Evolutionary conservation across 23 tunicate genomes (phyloP), one percentile per base, ranked within the genome.

Genomic region (Styela clava): DNA sequence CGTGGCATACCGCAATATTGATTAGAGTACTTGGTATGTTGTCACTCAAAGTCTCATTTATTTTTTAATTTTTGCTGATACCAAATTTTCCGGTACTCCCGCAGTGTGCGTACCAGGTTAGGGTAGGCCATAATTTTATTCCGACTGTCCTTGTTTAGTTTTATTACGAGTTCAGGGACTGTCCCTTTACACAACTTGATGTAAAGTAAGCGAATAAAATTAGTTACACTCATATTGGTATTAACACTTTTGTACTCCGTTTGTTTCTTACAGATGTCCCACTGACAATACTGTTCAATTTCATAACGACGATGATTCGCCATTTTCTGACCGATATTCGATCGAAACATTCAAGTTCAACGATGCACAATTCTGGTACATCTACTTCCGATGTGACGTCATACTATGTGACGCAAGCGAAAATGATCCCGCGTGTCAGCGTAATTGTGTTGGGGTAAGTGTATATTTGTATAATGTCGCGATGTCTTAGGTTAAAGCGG

Each of bases 321-420:
- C 61, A 21, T 61, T 61, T 28, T 34, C 52, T 29, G 83, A 67
- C 16, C 52, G 87, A 27, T 87, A 73, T 56, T 69, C 86, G 2
- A 87, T 87, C 30, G 82, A 87, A 34, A 34, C 91, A 0, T 87
- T 87, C 70, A 87, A 87, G 52, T 87, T 87, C 31, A 27, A 26
- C 62, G 91, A 87, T 68, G 78, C 85, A 2, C 22, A 69, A 23
- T 24, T 28, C 22, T 76, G 78, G 26, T 68, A 52, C 52, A 77
- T 87, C 26, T 87, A 82, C 69, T 76, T 87, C 31, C 91, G 76
- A 30, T 87, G 91, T 87, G 86, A 87, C 78, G 91, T 87, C 74
- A 76, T 87, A 24, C 86, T 87, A 3, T 87, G 91, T 82, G 91
- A 87, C 71, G 82, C 31, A 18, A 68, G 68, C 27, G 84, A 81